Evolutionary conservation across 2,888 invertebrate genomes (phyloP), one percentile per base, ranked within the genome.

Genomic region (Cylindroiulus punctatus): DNA sequence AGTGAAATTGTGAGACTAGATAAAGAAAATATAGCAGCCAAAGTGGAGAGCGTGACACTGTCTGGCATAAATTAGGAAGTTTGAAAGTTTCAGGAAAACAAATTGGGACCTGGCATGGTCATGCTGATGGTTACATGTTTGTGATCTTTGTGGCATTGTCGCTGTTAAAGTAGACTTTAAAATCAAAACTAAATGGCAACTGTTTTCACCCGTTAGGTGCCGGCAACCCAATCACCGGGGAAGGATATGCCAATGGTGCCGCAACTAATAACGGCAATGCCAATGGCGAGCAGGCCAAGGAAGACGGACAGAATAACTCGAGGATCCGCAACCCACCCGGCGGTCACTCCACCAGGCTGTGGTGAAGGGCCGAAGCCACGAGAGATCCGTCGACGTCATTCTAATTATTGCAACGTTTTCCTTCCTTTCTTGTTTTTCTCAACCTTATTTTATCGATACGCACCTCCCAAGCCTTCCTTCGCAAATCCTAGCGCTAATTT

Each of bases 201-300:
- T 76, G 1, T 76, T 76, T 76, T 14, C 76, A 30, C 22, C 22
- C 14, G 14, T 76, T 76, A 76, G 76, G 30, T 26, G 84, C 19
- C 1, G 86, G 86, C 22, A 86, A 86, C 22, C 86, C 86, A 7
- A 86, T 86, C 12, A 86, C 86, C 22, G 86, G 86, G 0, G 86
- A 86, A 44, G 86, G 86, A 42, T 86, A 86, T 42, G 84, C 47
- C 26, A 86, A 86, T 57, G 86, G 86, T 0, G n/a, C 30, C 10
- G n/a, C 40, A 0, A 26, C 52, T 8, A 52, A 26, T 32, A 32
- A 47, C 19, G 84, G 52, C 36, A 36, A 42, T 14, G 57, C 32
- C 47, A 57, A 57, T 7, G 76, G 76, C 26, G 84, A 52, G 19
- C 22, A 40, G 10, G 84, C 84, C 42, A 86, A 86, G 40, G 81